Percentiles rank a stretch among this genome's conserved stretches.
Evolutionary conservation across 2,113 vertebrate genomes (phyloP).

Genomic region (Ptilonorhynchus violaceus): DNA sequence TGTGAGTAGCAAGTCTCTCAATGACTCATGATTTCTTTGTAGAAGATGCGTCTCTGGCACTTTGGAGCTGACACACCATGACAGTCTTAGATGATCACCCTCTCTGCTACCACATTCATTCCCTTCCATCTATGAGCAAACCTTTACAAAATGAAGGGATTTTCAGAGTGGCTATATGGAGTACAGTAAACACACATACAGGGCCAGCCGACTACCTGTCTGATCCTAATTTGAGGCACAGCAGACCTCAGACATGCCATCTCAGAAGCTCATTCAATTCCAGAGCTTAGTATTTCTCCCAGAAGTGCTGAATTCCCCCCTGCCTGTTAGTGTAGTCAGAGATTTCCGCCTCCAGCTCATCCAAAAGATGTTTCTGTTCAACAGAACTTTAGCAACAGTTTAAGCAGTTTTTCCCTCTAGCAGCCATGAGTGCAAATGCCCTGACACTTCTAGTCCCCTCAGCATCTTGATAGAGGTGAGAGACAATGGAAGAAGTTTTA

Average conservation of each 20-base stretch:
- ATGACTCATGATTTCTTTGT: background rate
- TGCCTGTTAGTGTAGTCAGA: background rate
- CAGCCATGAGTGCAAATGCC: accelerated
- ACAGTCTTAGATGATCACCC: background rate
- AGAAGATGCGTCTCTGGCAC: background rate
- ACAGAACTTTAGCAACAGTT: background rate
- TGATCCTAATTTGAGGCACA: background rate
- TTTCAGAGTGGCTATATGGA: background rate
- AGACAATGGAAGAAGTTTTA: background rate
- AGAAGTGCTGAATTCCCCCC: background rate
- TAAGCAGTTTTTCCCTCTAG: background rate
- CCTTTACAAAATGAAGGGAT: background rate
- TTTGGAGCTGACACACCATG: background rate
- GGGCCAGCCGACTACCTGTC: accelerated
- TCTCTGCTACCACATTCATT: background rate
- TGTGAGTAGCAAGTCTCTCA: background rate
- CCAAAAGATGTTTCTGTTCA: background rate
- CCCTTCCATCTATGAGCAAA: background rate
- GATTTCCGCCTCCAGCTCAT: background rate
- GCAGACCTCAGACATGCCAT: background rate
- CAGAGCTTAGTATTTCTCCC: background rate
- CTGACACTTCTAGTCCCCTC: background rate
- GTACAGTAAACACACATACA: background rate
- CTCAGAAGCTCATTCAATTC: background rate
- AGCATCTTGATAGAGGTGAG: background rate